Evolutionary conservation across 1,140 invertebrate species (phyloP).

Genomic region (Rhagoletis zephyria): DNA sequence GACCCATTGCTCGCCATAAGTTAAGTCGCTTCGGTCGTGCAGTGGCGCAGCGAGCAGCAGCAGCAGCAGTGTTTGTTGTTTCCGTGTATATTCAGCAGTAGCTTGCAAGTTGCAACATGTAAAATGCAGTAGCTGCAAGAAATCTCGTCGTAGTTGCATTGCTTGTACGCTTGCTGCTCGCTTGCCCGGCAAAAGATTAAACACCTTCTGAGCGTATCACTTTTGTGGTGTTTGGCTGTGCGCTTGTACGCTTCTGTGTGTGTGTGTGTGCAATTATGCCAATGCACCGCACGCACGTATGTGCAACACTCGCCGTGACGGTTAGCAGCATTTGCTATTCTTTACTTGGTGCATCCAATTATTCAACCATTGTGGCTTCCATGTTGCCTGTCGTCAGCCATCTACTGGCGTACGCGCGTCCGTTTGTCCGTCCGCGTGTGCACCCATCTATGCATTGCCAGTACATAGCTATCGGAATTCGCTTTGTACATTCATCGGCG

Average conservation of each 20-base stretch:
- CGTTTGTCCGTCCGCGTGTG: not conserved
- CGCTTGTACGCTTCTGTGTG: not conserved
- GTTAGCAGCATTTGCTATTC: constrained; percentile 36
- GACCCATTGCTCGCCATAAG: not conserved
- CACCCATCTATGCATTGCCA: constrained; percentile 32
- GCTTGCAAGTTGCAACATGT: not conserved
- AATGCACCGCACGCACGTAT: not conserved
- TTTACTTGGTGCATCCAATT: constrained; percentile 1
- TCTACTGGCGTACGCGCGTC: not conserved
- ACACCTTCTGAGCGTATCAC: constrained; percentile 2
- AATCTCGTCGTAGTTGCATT: constrained; percentile 5
- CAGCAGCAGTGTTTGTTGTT: not conserved
- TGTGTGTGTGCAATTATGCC: not conserved
- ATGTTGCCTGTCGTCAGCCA: not conserved
- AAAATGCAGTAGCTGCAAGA: constrained; percentile 24
- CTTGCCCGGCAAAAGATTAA: constrained; percentile 30
- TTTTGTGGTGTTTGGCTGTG: not conserved
- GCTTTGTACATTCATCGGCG: not conserved
- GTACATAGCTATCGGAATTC: constrained; percentile 1
- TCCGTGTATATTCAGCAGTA: not conserved
- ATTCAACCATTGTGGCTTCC: not conserved
- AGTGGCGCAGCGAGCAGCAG: not conserved
- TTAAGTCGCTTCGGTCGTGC: too few species aligned
- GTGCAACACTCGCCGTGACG: constrained; percentile 19
- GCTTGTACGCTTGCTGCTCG: not conserved